Base-by-base conservation (phyloP, 2,888 invertebrate genomes). In the Dynastes grantii region DNA sequence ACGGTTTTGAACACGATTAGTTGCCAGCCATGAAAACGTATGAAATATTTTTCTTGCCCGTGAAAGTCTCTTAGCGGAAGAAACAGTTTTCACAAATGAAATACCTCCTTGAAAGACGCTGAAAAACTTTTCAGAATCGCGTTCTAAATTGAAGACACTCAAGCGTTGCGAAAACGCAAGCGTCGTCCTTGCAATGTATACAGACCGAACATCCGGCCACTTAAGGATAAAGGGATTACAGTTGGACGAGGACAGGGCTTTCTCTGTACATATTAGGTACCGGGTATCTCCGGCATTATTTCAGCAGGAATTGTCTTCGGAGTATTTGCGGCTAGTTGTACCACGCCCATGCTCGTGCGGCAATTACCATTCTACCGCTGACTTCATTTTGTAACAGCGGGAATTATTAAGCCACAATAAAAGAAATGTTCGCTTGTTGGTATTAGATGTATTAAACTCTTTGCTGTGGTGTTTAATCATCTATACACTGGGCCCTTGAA, bases 141-240 rank as follows among this genome's bases (percentile, higher is more conserved):
- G n/a, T 40, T 16, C 40, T 37, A 65, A 65, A 65, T 65, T 65
- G 45, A 65, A 65, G 45, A 40, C 6, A 45, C 37, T n/a, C 65
- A 65, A 16, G 49, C 68, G 8, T 27, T 45, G 13, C 49, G 27
- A 68, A 68, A 68, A 68, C 49, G 16, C 45, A 61, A 22, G 22
- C 58, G 0, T 58, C 22, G 16, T 73, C 22, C 55, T 22, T 13
- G 45, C 11, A 71, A 11, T 13, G 37, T 53, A 55, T 8, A 71
- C 27, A 61, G 61, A 73, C 16, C 45, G 40, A 73, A 58, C 58
- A 73, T 73, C 58, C 73, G 61, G 73, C 27, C 73, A 61, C 61
- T 73, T 61, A 58, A 61, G 73, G 61, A 61, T 61, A 61, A 73
- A 73, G 61, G 40, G 73, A 73, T 73, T 61, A 73, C 68, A 55